Evolutionary conservation across 2,888 invertebrate species (phyloP), one percentile per base, ranked within the genome.

Genomic region (Ommatoiulus sabulosus): DNA sequence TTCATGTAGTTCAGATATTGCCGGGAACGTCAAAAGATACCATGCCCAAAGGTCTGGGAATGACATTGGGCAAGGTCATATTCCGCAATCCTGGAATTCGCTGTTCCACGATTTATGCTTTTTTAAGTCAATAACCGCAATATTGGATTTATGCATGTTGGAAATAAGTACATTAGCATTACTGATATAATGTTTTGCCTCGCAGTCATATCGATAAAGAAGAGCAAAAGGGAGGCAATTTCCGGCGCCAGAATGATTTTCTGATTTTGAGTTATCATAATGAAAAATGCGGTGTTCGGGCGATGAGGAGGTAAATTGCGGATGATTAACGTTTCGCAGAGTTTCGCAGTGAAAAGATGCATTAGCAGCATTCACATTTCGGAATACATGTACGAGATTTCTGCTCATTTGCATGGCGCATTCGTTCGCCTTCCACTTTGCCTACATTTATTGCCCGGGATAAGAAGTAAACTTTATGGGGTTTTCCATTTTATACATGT

Each of bases 181-280:
- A 72, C 24, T 72, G 72, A 24, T 24, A 24, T 24, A 72, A 72
- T 24, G 72, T 12, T 8, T 35, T 80, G 80, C 80, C 35, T 43
- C 80, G 35, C 35, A 80, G 24, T 15, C 80, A 80, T 24, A 80
- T 80, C 80, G 15, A 15, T 24, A 35, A 35, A 80, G 15, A 35
- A 80, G 15, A 80, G 35, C 35, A 35, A 24, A 35, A 80, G 15
- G 35, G 35, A 35, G 80, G 20, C 63, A 80, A 80, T 80, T 80
- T 80, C 35, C 35, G 80, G 80, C 80, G 80, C 80, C 80, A 35
- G 80, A 6, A 15, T 35, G 80, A 80, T 43, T 80, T 80, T 80
- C 80, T 80, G 80, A 80, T 80, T 72, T 80, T 80, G 35, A 80
- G 80, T 80, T 80, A 80, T 80, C 35, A 80, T 80, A 80, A 80